Percentiles rank a stretch among this genome's conserved stretches.
phyloP scores from a whole-genome alignment of 2,113 vertebrate species.

The Alligator mississippiensis region DNA sequence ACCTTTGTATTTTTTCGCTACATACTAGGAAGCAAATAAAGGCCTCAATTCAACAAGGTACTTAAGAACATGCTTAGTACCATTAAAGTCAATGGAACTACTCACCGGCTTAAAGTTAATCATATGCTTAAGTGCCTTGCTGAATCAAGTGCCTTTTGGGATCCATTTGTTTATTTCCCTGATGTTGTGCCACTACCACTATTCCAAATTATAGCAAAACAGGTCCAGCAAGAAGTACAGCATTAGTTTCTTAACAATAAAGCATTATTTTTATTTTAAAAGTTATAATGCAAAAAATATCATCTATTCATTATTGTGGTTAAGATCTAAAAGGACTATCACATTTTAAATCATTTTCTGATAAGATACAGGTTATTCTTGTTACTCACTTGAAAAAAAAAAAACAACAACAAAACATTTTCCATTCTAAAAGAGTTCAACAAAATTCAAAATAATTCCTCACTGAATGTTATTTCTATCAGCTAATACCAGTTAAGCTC shows the following conservation, averaged over 20 bases:
- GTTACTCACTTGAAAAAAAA: not conserved
- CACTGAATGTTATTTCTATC: fast-evolving
- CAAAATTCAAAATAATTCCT: not conserved
- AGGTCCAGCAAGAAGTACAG: not conserved
- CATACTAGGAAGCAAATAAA: fast-evolving
- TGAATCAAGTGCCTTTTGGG: fast-evolving
- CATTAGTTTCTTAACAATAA: not conserved
- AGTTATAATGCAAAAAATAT: not conserved
- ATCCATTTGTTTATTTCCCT: fast-evolving
- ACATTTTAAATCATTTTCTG: not conserved
- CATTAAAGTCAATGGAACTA: fast-evolving
- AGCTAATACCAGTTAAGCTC: not conserved
- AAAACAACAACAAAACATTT: fast-evolving
- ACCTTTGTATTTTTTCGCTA: fast-evolving
- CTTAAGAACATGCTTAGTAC: not conserved
- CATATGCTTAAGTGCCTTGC: fast-evolving
- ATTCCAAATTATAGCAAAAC: fast-evolving
- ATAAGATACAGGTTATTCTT: not conserved
- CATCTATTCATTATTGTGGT: not conserved
- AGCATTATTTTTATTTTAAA: not conserved
- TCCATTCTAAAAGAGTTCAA: not conserved
- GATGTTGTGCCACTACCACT: not conserved
- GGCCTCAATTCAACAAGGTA: fast-evolving
- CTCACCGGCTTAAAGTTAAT: not conserved
- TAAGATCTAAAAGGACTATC: not conserved